Evolutionary conservation across 2,113 vertebrate species (phyloP).

Genomic region (Philantomba maxwellii): DNA sequence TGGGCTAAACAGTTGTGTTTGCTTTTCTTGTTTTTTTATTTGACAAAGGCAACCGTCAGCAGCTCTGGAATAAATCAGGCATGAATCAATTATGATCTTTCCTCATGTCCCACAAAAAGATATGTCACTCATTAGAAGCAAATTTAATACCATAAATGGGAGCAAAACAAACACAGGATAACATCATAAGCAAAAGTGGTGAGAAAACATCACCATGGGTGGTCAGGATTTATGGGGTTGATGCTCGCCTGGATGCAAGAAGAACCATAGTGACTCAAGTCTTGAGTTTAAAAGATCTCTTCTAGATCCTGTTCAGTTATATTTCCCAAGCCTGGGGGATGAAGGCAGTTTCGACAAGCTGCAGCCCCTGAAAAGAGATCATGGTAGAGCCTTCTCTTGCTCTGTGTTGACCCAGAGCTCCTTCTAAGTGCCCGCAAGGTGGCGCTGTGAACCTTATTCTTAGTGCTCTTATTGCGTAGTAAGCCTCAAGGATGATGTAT

Average conservation of each 20-base stretch:
- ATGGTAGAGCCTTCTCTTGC: background rate
- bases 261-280: background rate
- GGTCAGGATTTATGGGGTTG: background rate
- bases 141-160: background rate
- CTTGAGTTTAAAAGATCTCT: background rate
- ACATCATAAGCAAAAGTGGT: background rate
- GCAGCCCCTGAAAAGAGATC: background rate
- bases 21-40: background rate
- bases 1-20: background rate
- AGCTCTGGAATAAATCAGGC: background rate
- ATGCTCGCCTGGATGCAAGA: background rate
- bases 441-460: background rate
- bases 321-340: background rate
- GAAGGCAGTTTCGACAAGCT: background rate
- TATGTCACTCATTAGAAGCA: background rate
- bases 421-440: background rate
- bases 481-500: background rate
- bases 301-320: background rate
- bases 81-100: background rate
- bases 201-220: background rate
- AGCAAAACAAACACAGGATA: background rate
- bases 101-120: background rate
- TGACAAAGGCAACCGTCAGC: background rate
- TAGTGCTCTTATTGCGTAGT: background rate
- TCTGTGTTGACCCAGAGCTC: too few species aligned